phyloP scores from a whole-genome alignment of 35 echinoderm and acorn worm species.

The Lytechinus pictus region DNA sequence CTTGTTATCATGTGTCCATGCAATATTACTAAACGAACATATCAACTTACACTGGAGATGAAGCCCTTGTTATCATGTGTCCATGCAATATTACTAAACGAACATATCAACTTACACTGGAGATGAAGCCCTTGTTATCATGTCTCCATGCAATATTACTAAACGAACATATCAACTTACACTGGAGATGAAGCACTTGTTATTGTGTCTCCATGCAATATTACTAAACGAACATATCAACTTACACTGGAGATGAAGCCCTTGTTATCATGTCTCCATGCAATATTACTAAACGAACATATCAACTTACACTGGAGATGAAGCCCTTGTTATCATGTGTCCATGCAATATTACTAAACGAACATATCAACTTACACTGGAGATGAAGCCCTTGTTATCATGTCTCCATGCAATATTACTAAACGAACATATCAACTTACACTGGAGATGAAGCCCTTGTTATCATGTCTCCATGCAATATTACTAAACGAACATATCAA shows the following conservation, averaged over 20 bases:
- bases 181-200: slow-evolving; percentile 92
- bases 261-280: slow-evolving; percentile 94
- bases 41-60: slow-evolving; percentile 97
- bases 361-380: no score
- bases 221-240: no score
- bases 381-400: no score
- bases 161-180: no score
- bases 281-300: slow-evolving; percentile 87
- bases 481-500: no score
- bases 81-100: slow-evolving; percentile 88
- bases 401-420: no score
- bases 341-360: no score
- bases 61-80: slow-evolving; percentile 95
- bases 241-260: slow-evolving; percentile 95
- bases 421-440: no score
- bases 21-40: slow-evolving; percentile 87
- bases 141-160: slow-evolving; percentile 91
- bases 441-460: no score
- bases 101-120: slow-evolving; percentile 98
- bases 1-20: slow-evolving; percentile 95
- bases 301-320: no score
- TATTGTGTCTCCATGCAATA: slow-evolving; percentile 91
- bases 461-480: no score
- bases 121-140: slow-evolving; percentile 93
- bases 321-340: no score